Evolutionary conservation across 2,113 vertebrate genomes (phyloP).

Genomic region (Rhipidura dahli): DNA sequence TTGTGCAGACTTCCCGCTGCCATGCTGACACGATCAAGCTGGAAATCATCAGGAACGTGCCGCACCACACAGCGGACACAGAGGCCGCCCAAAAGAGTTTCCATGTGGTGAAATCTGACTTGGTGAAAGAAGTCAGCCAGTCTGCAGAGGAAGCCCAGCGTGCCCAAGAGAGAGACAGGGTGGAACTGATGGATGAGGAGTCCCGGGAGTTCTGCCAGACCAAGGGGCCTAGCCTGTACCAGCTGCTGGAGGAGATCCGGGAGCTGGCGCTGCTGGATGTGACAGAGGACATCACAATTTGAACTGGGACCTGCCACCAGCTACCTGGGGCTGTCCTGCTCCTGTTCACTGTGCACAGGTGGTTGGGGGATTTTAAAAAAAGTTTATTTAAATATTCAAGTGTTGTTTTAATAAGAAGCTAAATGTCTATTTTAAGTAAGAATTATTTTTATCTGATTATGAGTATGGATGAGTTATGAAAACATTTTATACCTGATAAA

Average conservation of each 20-base stretch:
- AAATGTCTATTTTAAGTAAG: constrained; percentile 29
- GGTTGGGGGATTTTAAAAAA: neutral
- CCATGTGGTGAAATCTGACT: constrained; percentile 60
- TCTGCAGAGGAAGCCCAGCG: constrained; percentile 80
- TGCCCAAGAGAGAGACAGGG: constrained; percentile 62
- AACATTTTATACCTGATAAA: constrained; percentile 19
- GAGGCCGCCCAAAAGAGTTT: neutral
- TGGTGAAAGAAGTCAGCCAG: constrained; percentile 85
- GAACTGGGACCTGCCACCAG: neutral
- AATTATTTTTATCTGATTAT: constrained; percentile 11
- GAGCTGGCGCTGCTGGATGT: constrained; percentile 85
- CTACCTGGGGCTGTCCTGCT: neutral
- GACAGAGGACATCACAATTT: neutral
- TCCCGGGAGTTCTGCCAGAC: constrained; percentile 85
- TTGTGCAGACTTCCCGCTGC: constrained; percentile 76
- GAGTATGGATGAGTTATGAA: neutral
- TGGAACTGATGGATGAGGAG: constrained; percentile 69
- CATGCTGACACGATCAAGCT: constrained; percentile 81
- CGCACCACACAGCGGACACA: neutral
- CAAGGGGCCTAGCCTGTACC: constrained; percentile 82
- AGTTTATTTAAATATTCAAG: neutral
- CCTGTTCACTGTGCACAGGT: neutral
- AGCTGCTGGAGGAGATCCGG: constrained; percentile 87
- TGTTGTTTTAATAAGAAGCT: neutral
- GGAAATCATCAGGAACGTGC: constrained; percentile 80